phyloP scores from a whole-genome alignment of 2,113 vertebrate species.

The Bambusicola thoracicus region DNA sequence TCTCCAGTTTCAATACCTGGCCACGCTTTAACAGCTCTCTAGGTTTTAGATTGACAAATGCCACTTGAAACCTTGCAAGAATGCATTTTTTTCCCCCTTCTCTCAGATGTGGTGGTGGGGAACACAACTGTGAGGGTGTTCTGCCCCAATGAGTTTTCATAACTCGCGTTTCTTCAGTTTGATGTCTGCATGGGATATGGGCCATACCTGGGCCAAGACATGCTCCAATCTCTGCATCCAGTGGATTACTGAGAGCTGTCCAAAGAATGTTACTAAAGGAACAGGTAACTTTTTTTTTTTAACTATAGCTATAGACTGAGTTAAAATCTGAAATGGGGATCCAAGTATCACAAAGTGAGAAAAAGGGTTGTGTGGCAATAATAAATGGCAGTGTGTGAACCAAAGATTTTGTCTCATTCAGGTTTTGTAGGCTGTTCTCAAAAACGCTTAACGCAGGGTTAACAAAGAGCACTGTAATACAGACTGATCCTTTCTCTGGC shows the following conservation, averaged over 20 bases:
- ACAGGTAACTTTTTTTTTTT: neutral
- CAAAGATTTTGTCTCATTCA: neutral
- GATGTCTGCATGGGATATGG: neutral
- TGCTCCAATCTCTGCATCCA: neutral
- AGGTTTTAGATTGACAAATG: neutral
- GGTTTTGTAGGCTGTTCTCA: neutral
- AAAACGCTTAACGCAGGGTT: neutral
- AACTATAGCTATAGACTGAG: neutral
- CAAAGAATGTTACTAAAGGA: neutral
- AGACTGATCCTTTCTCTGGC: neutral
- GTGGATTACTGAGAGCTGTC: neutral
- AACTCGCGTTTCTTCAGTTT: neutral
- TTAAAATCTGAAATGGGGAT: neutral
- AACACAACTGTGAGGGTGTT: neutral
- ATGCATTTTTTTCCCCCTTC: neutral
- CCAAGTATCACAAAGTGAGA: neutral
- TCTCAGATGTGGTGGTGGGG: neutral
- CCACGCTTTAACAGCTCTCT: neutral
- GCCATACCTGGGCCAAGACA: neutral
- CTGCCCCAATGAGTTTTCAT: neutral
- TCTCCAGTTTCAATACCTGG: neutral
- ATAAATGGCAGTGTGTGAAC: neutral
- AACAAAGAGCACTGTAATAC: constrained; percentile 14
- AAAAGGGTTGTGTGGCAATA: neutral
- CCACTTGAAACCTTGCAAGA: neutral